Conservation (phyloP, 2,113 vertebrate genomes). For the Pachycephala philippinensis region DNA sequence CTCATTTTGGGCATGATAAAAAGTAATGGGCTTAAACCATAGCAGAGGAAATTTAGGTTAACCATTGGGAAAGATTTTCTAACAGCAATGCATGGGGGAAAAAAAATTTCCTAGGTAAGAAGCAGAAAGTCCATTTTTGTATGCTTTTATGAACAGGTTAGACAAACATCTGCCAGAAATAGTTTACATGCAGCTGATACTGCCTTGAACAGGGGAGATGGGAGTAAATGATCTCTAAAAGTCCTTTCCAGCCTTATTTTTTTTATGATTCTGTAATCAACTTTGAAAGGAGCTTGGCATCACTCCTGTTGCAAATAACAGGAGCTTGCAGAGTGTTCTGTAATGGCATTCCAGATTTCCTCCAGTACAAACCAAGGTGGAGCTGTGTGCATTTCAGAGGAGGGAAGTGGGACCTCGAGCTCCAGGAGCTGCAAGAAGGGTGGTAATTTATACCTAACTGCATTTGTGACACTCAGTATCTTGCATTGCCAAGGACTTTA, state of each 20-base stretch:
- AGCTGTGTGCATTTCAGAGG: background rate
- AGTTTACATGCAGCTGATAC: slow-evolving; percentile 42
- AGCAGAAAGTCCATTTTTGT: background rate
- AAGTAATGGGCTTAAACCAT: slow-evolving; percentile 6
- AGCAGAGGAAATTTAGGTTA: slow-evolving; percentile 6
- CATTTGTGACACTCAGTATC: background rate
- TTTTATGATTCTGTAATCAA: slow-evolving; percentile 55
- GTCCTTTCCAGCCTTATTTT: slow-evolving; percentile 52
- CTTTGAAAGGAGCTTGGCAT: slow-evolving; percentile 48
- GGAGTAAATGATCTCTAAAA: slow-evolving; percentile 59
- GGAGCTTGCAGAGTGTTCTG: background rate
- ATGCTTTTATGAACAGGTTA: background rate
- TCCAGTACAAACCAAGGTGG: slow-evolving; percentile 20
- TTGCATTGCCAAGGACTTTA: background rate
- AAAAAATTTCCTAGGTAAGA: background rate
- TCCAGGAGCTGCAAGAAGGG: background rate
- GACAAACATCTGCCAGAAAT: slow-evolving; percentile 55
- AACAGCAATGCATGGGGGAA: background rate
- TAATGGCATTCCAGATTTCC: slow-evolving; percentile 29
- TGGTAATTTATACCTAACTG: background rate
- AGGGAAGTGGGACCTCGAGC: background rate
- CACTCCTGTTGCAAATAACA: slow-evolving; percentile 28
- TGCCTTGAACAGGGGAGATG: slow-evolving; percentile 15
- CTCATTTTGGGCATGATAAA: background rate
- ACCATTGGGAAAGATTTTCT: background rate